Evolutionary conservation across 1,140 invertebrate species (phyloP).

Genomic region (Papilio polytes): DNA sequence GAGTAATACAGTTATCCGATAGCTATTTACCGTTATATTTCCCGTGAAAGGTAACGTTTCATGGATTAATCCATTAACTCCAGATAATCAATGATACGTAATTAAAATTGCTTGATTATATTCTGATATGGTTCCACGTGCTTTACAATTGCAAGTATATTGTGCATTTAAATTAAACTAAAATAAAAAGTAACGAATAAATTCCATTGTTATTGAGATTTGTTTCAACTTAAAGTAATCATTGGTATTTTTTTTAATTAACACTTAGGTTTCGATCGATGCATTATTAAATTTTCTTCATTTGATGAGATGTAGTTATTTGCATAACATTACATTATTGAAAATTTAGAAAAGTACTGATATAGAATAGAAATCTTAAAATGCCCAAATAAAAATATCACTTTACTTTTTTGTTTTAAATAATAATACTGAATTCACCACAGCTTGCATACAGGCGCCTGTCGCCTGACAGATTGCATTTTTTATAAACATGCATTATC

Average conservation of each 20-base stretch:
- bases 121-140: not conserved
- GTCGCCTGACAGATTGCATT: not conserved
- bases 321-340: not conserved
- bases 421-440: slow-evolving; percentile 7
- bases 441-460: not conserved
- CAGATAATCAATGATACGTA: not conserved
- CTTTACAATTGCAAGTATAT: not conserved
- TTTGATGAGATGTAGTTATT: not conserved
- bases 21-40: too few species aligned
- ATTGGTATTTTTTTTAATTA: slow-evolving; percentile 3
- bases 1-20: too few species aligned
- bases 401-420: not conserved
- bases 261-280: not conserved
- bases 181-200: not conserved
- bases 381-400: not conserved
- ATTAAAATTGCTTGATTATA: not conserved
- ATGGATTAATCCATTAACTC: slow-evolving; percentile 4
- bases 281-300: not conserved
- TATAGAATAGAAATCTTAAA: not conserved
- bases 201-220: not conserved
- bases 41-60: not conserved
- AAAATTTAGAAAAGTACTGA: not conserved
- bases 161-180: not conserved
- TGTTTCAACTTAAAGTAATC: not conserved
- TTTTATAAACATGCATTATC: not conserved